Evolutionary conservation across 2,113 vertebrate genomes (phyloP).

Genomic region (Tinamus guttatus): DNA sequence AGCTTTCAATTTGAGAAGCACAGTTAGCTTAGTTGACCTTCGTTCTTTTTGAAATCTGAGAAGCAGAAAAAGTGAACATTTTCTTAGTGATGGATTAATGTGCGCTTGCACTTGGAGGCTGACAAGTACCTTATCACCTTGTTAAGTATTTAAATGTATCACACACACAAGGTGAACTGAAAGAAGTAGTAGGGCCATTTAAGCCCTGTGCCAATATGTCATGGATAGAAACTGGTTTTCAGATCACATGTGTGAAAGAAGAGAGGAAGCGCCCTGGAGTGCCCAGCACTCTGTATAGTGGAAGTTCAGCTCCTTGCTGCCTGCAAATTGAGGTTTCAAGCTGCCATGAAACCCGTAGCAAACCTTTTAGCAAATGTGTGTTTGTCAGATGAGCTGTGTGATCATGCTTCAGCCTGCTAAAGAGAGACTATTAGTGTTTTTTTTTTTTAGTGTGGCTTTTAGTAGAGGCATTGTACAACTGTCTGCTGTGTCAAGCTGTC

Average conservation of each 20-base stretch:
- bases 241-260: fast-evolving
- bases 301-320: background rate
- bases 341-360: background rate
- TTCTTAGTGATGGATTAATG: fast-evolving
- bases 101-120: background rate
- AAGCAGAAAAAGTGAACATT: background rate
- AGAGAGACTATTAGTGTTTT: fast-evolving
- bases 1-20: fast-evolving
- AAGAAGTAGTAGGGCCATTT: background rate
- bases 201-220: background rate
- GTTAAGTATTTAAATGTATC: background rate
- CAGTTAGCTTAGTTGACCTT: background rate
- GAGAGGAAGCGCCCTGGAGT: background rate
- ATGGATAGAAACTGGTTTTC: background rate
- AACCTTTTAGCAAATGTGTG: background rate
- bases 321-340: fast-evolving
- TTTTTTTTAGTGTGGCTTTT: background rate
- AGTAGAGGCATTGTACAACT: background rate
- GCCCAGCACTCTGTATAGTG: background rate
- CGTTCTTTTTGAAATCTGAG: background rate
- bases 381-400: fast-evolving
- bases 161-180: fast-evolving
- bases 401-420: fast-evolving
- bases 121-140: background rate
- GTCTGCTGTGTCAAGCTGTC: background rate